Percentiles rank a stretch among this genome's conserved stretches.
phyloP scores from a whole-genome alignment of 2,113 vertebrate species.

The Lates calcarifer region DNA sequence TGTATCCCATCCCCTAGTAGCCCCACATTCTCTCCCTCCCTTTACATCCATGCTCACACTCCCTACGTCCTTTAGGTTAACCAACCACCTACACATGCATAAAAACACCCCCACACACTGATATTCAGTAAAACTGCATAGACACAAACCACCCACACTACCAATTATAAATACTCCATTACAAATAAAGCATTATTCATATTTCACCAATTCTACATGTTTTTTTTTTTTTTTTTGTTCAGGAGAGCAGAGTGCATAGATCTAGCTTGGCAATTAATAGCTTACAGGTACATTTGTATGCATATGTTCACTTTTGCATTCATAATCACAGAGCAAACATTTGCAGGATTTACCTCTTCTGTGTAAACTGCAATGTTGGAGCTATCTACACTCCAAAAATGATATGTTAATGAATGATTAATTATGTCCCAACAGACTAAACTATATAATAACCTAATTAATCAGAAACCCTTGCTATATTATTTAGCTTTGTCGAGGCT shows the following conservation, averaged over 20 bases:
- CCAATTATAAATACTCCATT: constrained; percentile 12
- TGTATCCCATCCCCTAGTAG: not conserved
- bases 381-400: constrained; percentile 3
- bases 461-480: not conserved
- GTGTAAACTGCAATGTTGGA: constrained; percentile 25
- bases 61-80: not conserved
- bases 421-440: constrained; percentile 13
- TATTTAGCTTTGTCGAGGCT: not conserved
- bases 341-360: constrained; percentile 13
- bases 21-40: not conserved
- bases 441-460: not conserved
- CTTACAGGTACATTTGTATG: constrained; percentile 1
- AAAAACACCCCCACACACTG: not conserved
- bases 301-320: constrained; percentile 2
- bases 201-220: not conserved
- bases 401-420: constrained; percentile 19
- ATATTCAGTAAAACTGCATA: not conserved
- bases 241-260: not conserved
- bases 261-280: not conserved
- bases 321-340: constrained; percentile 25
- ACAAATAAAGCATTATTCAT: not conserved
- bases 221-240: not conserved
- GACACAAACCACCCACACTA: not conserved
- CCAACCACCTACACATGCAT: not conserved
- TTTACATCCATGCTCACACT: not conserved